Conservation (phyloP, 2,113 vertebrate genomes). For the Promerops cafer region DNA sequence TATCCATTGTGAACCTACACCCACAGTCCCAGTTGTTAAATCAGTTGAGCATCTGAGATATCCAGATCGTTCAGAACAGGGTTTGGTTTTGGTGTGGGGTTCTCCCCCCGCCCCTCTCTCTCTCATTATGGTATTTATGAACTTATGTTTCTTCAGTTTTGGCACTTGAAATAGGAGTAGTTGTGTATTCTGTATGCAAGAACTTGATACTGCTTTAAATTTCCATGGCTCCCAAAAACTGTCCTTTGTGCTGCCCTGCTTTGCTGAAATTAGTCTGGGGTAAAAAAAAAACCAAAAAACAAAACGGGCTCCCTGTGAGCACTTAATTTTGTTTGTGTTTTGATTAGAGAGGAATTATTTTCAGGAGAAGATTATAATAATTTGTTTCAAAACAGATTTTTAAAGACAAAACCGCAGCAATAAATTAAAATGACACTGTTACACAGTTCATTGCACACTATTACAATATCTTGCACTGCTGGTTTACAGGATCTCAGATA, state of each 20-base stretch:
- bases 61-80: neutral
- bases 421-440: constrained; percentile 9
- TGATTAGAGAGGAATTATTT: neutral
- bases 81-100: neutral
- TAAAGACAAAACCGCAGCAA: neutral
- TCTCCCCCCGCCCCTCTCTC: neutral
- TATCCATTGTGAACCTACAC: neutral
- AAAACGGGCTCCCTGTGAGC: neutral
- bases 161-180: neutral
- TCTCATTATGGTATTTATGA: neutral
- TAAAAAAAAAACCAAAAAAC: neutral
- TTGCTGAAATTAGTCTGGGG: neutral
- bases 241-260: neutral
- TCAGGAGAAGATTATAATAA: neutral
- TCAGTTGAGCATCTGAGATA: neutral
- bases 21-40: neutral
- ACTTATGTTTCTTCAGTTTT: neutral
- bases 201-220: neutral
- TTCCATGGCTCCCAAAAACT: neutral
- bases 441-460: neutral
- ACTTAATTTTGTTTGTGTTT: neutral
- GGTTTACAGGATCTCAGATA: neutral
- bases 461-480: neutral
- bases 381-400: constrained; percentile 34
- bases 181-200: neutral